Percentiles rank a stretch among this genome's conserved stretches.
These are phyloP conservation scores for Psittacara wagleri DNA, from an alignment of 2,113 vertebrate genomes.

Conservation along the genomic window DNA sequence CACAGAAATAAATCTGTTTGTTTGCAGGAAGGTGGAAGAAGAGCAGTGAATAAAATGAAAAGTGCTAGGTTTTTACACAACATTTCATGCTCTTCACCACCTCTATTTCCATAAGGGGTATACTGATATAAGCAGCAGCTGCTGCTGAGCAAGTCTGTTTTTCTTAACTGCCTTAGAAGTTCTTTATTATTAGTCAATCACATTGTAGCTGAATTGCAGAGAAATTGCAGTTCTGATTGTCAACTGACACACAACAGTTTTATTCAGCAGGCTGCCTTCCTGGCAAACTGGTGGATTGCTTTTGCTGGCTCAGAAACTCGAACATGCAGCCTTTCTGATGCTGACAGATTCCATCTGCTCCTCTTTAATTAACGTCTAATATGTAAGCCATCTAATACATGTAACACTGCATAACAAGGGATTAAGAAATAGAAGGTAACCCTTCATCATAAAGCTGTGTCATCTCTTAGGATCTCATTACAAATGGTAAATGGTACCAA, in stretches of 20 bases:
- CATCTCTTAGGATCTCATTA: constrained; percentile 34
- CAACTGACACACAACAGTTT: background rate
- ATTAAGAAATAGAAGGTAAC: constrained; percentile 67
- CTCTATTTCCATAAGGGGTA: background rate
- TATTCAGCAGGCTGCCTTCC: background rate
- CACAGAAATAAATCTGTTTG: background rate
- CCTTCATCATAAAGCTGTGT: constrained; percentile 33
- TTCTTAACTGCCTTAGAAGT: background rate
- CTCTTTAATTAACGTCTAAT: constrained; percentile 67
- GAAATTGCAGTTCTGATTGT: background rate
- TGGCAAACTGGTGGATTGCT: background rate
- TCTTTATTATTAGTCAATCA: background rate
- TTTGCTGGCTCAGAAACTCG: constrained; percentile 23
- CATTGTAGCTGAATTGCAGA: background rate
- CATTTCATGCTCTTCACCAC: accelerated
- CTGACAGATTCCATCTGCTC: constrained; percentile 72
- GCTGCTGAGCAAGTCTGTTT: background rate
- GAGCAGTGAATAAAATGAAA: background rate
- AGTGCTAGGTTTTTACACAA: background rate
- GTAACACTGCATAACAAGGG: constrained; percentile 58
- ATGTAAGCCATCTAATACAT: constrained; percentile 67
- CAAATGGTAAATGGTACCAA: background rate
- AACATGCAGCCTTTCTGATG: constrained; percentile 34
- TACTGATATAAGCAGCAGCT: background rate
- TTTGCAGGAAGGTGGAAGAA: background rate